Conservation (phyloP, 2,888 invertebrate species). For the Therioaphis trifolii region DNA sequence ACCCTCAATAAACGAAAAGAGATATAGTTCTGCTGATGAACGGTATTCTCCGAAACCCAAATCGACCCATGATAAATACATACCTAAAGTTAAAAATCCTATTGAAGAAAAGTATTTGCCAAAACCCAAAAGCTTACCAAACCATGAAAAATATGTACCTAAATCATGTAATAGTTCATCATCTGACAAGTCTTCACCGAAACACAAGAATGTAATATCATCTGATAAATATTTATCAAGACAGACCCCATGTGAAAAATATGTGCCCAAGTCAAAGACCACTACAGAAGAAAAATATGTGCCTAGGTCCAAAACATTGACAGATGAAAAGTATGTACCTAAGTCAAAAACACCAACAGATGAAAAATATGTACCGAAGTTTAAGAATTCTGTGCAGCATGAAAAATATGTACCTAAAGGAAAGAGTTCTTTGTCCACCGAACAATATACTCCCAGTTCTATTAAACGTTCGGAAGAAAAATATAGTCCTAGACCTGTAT, state of each 20-base stretch:
- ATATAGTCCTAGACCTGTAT: conserved; percentile 21
- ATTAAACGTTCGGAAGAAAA: conserved; percentile 30
- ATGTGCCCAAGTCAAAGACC: neutral
- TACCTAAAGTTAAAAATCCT: conserved; percentile 17
- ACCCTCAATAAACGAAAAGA: conserved; percentile 2
- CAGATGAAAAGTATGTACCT: neutral
- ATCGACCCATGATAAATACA: conserved; percentile 30
- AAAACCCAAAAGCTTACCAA: conserved; percentile 16
- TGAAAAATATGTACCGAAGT: conserved; percentile 27
- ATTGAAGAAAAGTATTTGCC: conserved; percentile 18
- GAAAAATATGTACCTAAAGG: conserved; percentile 44
- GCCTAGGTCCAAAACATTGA: neutral
- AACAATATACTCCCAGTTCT: conserved; percentile 35
- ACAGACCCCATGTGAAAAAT: conserved; percentile 51
- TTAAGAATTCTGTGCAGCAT: conserved; percentile 43
- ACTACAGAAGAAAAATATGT: conserved; percentile 41
- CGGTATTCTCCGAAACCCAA: conserved; percentile 49
- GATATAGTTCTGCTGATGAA: conserved; percentile 41
- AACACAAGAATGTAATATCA: neutral
- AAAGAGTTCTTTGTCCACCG: conserved; percentile 11
- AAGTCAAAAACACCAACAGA: neutral
- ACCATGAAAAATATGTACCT: conserved; percentile 15
- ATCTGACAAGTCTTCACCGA: no score
- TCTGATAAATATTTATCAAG: conserved; percentile 32
- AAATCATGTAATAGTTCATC: neutral